phyloP scores from a whole-genome alignment of 2,113 vertebrate genomes.

The Hyperopisus bebe region DNA sequence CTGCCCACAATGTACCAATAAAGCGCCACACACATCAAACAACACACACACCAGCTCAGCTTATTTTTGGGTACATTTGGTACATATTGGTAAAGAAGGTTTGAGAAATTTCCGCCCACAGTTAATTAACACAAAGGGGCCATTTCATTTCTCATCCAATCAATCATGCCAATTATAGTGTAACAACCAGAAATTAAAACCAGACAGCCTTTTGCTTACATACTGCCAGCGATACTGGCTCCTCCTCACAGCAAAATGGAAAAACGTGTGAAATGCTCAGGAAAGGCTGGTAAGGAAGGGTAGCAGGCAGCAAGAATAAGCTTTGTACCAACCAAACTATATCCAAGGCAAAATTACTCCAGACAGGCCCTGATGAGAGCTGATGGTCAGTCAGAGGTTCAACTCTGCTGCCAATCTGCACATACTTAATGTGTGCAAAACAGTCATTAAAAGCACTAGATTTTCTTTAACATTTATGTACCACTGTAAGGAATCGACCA shows the following conservation, averaged over 20 bases:
- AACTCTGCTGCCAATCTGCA: not conserved
- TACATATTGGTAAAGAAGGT: not conserved
- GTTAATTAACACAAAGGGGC: not conserved
- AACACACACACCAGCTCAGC: not conserved
- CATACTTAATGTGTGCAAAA: not conserved
- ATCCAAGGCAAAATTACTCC: not conserved
- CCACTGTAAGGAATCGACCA: not conserved
- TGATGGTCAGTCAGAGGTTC: not conserved
- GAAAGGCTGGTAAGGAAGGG: not conserved
- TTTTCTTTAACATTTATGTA: not conserved
- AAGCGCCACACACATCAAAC: not conserved
- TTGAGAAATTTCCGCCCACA: not conserved
- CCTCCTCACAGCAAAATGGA: not conserved
- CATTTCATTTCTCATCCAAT: not conserved
- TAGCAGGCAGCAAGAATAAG: not conserved
- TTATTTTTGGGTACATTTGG: not conserved
- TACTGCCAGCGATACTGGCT: not conserved
- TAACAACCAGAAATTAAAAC: not conserved
- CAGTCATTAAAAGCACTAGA: not conserved
- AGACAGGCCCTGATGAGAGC: not conserved
- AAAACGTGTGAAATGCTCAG: not conserved
- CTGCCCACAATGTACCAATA: not conserved
- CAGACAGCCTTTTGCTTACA: not conserved
- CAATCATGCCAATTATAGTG: not conserved
- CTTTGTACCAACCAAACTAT: not conserved